Base-by-base conservation (phyloP, 2,888 invertebrate genomes). In the Holacanthella duospinosa region DNA sequence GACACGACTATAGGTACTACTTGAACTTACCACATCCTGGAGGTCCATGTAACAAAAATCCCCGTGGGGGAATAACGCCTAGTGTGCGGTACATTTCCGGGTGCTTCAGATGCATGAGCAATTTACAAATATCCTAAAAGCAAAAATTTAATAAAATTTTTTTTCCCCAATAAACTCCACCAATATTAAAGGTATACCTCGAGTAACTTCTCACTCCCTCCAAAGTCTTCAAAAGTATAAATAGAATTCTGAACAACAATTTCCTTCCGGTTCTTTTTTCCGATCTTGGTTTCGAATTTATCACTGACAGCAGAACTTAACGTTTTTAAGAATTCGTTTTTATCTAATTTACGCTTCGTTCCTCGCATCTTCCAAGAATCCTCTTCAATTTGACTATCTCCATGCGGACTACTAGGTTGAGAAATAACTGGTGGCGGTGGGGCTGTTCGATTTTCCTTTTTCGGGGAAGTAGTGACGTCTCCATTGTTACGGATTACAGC, bases 21-120 rank as follows among this genome's bases (percentile, higher is more conserved):
- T n/a, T n/a, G 6, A 9, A 36, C 36, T 82, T 82, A 9, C 97
- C 96, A 76, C 93, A 93, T 0, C 97, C 97, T 0, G 96, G 93
- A 0, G 97, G 96, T 0, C 97, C 97, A 77, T 96, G 94, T 56
- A 97, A 80, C 59, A 99, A 79, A 74, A 96, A 87, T 28, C 95
- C 96, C 75, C 91, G 82, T 0, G 94, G 92, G 44, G 94, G 89
- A 68, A 87, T 84, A 60, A 93, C 85, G 1, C 93, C 93, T 67
- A 95, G 80, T 70, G 86, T 83, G 64, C 82, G 80, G 77, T 91
- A 94, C n/a, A 94, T 84, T 77, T 93, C 89, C 1, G 94, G 92
- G 75, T 93, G 89, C 74, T 86, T 88, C 77, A 95, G 85, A 75
- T 94, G 93, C 71, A 91, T 81, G 59, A 93, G 79, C 62, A 90